phyloP scores from a whole-genome alignment of 2,797 vertebrate genomes.

The Vespertilio murinus region DNA sequence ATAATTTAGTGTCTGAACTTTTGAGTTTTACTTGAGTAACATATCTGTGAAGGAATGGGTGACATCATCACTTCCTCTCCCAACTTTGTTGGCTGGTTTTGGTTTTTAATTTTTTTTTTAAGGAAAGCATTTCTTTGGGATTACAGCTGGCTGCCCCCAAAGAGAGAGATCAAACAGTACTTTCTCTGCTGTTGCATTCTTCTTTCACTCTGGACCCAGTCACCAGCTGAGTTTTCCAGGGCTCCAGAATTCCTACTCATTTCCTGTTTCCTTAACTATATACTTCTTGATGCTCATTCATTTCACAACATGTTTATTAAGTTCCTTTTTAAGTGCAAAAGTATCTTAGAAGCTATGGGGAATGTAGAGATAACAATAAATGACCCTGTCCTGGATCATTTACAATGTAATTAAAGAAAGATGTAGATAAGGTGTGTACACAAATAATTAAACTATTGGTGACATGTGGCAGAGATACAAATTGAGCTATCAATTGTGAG shows the following conservation, averaged over 20 bases:
- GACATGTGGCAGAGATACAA: not conserved
- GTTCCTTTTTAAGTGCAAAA: not conserved
- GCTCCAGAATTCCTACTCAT: not conserved
- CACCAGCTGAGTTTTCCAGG: constrained; percentile 33
- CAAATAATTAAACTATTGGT: not conserved
- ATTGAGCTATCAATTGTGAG: not conserved
- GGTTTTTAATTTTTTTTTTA: not conserved
- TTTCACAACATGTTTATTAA: constrained; percentile 15
- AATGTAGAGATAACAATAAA: not conserved
- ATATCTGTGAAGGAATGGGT: constrained; percentile 7
- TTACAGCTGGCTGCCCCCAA: constrained; percentile 62
- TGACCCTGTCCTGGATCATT: not conserved
- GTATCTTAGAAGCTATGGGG: not conserved
- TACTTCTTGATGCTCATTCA: constrained; percentile 48
- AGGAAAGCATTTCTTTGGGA: constrained; percentile 35
- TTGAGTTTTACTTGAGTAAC: not conserved
- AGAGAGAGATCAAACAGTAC: constrained; percentile 2
- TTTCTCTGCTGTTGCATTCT: constrained; percentile 33
- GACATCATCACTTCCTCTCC: constrained; percentile 55
- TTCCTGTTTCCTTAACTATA: not conserved
- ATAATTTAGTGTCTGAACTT: not conserved
- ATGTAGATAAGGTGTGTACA: not conserved
- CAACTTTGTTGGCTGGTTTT: not conserved
- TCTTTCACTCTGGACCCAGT: not conserved
- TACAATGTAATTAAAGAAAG: not conserved